Base-by-base conservation (phyloP, 1,140 invertebrate species). In the Sipha flava region DNA sequence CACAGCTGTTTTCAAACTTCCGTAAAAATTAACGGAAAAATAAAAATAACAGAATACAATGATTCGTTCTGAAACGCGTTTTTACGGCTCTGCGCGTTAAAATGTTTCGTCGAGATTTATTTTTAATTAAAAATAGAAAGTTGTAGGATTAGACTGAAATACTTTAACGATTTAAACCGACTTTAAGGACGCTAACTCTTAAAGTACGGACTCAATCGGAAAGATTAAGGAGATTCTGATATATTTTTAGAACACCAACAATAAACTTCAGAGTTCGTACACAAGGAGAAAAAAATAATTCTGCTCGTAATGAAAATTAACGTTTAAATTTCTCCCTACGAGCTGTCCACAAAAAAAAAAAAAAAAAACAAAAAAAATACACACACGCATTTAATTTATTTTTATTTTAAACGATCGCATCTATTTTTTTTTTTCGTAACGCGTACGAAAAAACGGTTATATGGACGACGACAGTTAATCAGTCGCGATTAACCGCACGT, bases 81-180 rank as follows among this genome's bases (percentile, higher is more conserved):
- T 37, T n/a, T 31, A 62, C 10, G 62, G 10, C n/a, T 66, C 40
- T 21, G 10, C 12, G 4, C 10, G 37, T 40, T 21, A 23, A 40
- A 14, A 21, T 14, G 12, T 66, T 40, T 14, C 34, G 21, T 5
- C 16, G 21, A 21, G 64, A 66, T 66, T 43, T 23, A 40, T 40
- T 66, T 66, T 23, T 23, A 43, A 66, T 43, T 40, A 40, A 66
- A 66, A 66, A 66, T 66, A 66, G 64, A 66, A 66, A 43, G 64
- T 43, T 40, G 34, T 34, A 66, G 37, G 64, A 66, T 66, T 23
- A 66, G 64, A 66, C 26, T 10, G 34, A 66, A 66, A 40, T 43
- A 43, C 34, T 66, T 66, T 43, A 40, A 34, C 14, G 26, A 23
- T 66, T 43, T 66, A 66, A 12, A 23, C n/a, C 12, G 37, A 26